phyloP scores from a whole-genome alignment of 2,888 invertebrate species.

The Apotomis turbidana region DNA sequence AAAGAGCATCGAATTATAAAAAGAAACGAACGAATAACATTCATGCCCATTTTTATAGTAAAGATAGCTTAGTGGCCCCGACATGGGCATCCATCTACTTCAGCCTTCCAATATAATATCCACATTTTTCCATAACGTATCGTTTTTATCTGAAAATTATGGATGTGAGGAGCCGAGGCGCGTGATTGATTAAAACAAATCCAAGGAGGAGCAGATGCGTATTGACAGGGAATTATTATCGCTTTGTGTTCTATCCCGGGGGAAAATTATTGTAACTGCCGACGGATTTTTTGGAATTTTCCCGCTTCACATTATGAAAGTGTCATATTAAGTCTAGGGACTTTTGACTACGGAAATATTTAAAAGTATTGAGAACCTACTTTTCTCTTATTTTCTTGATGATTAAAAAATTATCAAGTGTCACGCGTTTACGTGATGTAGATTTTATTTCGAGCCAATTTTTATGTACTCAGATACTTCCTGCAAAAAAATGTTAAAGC shows the following conservation, averaged over 20 bases:
- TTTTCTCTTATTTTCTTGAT: too few species aligned
- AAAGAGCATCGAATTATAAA: too few species aligned
- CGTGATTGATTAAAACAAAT: conserved; percentile 49
- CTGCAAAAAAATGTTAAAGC: too few species aligned
- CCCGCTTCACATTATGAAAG: neutral
- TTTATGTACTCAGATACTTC: too few species aligned
- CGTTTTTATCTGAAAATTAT: conserved; percentile 31
- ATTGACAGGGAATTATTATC: conserved; percentile 45
- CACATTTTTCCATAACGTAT: conserved; percentile 15
- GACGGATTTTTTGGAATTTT: neutral
- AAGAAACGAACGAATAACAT: too few species aligned
- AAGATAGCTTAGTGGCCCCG: neutral
- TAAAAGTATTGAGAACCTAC: neutral
- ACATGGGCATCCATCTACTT: neutral
- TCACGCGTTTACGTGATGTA: too few species aligned
- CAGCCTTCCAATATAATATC: conserved; percentile 3
- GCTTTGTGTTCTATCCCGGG: conserved; percentile 17
- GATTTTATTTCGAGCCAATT: too few species aligned
- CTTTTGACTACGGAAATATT: neutral
- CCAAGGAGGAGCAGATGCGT: conserved; percentile 44
- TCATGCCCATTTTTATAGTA: neutral
- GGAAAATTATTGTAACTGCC: conserved; percentile 1
- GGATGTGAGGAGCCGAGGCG: conserved; percentile 15
- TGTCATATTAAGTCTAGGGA: neutral
- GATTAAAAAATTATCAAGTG: too few species aligned